A percentile compares a stretch with the other conserved stretches of the same genome.
Evolutionary conservation across 1,140 invertebrate genomes (phyloP).

Genomic region (Leptopilina boulardi): DNA sequence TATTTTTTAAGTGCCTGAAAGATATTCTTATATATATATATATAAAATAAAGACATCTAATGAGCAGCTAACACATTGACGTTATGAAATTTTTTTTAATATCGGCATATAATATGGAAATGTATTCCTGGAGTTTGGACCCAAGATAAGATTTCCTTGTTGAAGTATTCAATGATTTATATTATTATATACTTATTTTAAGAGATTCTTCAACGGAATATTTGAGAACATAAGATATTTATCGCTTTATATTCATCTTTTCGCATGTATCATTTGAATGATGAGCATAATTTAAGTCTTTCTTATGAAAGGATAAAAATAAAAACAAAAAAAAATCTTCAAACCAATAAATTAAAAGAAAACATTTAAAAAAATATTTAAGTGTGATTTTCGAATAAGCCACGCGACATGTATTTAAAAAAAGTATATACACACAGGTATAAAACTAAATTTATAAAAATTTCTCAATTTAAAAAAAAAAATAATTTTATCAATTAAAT

Average conservation of each 20-base stretch:
- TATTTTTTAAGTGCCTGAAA: constrained; percentile 26
- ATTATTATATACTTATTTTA: constrained; percentile 31
- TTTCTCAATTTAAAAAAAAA: neutral
- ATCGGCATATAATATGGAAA: constrained; percentile 32
- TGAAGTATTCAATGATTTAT: constrained; percentile 30
- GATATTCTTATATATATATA: too few species aligned
- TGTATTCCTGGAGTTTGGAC: constrained; percentile 31
- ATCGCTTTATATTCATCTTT: constrained; percentile 28
- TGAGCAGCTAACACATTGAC: constrained; percentile 21
- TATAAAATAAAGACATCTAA: constrained; percentile 25
- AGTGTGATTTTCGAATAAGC: neutral
- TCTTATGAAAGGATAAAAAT: constrained; percentile 7
- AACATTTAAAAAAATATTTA: neutral
- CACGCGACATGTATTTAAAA: neutral
- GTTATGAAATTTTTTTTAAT: constrained; percentile 32
- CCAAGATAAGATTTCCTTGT: constrained; percentile 29
- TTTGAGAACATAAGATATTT: constrained; percentile 15
- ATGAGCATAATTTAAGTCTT: constrained; percentile 15
- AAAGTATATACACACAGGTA: too few species aligned
- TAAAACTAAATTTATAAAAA: neutral
- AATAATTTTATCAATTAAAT: too few species aligned
- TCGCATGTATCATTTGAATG: constrained; percentile 14
- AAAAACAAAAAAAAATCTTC: neutral
- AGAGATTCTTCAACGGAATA: constrained; percentile 12
- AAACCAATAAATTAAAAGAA: neutral